phyloP scores from a whole-genome alignment of 2,797 vertebrate species.

The Cirrhinus mrigala region DNA sequence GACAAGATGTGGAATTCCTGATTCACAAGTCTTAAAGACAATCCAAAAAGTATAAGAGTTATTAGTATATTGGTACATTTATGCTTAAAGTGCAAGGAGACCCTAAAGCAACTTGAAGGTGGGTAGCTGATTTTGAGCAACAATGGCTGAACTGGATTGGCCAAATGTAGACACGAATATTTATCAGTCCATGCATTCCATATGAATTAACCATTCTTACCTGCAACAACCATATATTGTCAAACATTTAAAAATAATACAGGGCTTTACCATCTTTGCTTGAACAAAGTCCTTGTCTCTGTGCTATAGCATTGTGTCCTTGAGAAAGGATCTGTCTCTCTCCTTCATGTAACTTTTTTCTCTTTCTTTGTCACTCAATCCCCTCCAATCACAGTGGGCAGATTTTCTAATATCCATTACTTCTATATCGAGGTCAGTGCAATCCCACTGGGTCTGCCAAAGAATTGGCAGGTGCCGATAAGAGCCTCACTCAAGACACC shows the following conservation, averaged over 20 bases:
- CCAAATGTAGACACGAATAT: background rate
- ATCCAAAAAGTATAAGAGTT: background rate
- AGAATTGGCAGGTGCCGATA: conserved; percentile 84
- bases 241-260: background rate
- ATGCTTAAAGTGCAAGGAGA: no score
- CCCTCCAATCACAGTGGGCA: conserved; percentile 73
- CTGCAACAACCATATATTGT: background rate
- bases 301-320: conserved; percentile 71
- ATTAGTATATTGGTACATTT: background rate
- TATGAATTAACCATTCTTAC: background rate
- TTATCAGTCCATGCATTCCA: background rate
- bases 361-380: conserved; percentile 70
- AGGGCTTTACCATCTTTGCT: conserved; percentile 21
- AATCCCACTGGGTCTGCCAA: conserved; percentile 78
- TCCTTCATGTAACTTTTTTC: conserved; percentile 64
- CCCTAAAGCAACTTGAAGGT: background rate
- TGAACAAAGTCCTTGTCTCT: conserved; percentile 53
- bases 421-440: conserved; percentile 82
- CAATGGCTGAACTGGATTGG: background rate
- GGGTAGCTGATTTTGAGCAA: background rate
- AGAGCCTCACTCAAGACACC: conserved; percentile 80
- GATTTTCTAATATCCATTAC: conserved; percentile 87
- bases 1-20: background rate
- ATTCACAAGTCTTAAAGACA: background rate
- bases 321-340: conserved; percentile 72